Conservation (phyloP, 2,888 invertebrate species). For the Andrena marginata region DNA sequence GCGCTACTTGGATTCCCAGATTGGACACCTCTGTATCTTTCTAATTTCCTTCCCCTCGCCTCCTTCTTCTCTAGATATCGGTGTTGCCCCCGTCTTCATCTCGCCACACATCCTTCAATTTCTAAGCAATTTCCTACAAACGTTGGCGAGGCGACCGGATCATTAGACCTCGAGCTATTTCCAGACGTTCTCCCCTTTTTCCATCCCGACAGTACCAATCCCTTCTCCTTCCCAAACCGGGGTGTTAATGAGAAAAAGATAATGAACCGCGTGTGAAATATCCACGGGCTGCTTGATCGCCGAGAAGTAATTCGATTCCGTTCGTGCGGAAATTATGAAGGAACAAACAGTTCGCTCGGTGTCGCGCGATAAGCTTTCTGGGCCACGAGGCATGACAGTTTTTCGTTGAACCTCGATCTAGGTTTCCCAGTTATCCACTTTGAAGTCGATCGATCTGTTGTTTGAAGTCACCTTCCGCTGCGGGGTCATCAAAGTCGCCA, state of each 20-base stretch:
- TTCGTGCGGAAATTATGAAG: constrained; percentile 35
- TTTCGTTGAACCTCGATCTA: constrained; percentile 1
- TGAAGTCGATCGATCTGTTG: neutral
- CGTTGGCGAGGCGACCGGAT: neutral
- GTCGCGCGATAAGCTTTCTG: constrained; percentile 12
- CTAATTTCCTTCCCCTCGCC: neutral
- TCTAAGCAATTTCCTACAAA: constrained; percentile 21
- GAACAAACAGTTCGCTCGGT: constrained; percentile 34
- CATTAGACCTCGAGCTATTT: neutral
- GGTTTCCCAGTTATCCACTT: neutral
- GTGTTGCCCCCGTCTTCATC: constrained; percentile 24
- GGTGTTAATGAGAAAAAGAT: constrained; percentile 29
- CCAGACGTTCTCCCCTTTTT: neutral
- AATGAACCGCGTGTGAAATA: constrained; percentile 29
- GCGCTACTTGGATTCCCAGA: neutral
- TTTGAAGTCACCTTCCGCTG: neutral
- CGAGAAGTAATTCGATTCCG: constrained; percentile 46
- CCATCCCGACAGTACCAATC: neutral
- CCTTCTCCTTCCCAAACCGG: constrained; percentile 7
- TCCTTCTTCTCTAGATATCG: constrained; percentile 67
- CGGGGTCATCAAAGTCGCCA: neutral
- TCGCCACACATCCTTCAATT: constrained; percentile 9
- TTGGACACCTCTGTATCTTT: neutral
- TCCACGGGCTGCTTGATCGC: constrained; percentile 31
- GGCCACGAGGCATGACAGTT: neutral